Base-by-base conservation (phyloP, 2,888 invertebrate species). In the Chrysolina americana region DNA sequence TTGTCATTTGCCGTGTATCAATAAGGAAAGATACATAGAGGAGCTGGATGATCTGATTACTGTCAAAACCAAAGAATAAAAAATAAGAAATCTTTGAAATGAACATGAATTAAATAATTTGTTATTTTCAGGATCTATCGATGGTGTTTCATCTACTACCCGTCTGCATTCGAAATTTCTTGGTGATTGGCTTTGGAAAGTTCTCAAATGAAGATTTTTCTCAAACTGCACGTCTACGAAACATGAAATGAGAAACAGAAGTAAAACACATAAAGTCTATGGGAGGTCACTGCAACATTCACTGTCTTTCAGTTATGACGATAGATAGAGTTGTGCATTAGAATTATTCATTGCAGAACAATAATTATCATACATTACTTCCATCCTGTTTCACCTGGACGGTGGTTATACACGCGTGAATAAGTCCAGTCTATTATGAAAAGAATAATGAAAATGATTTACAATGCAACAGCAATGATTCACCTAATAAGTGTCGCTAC, bases 371-470 rank as follows among this genome's bases (percentile, higher is more conserved):
- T 41, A 70, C 50, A 76, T 76, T 70, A 64, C 64, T 73, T 65
- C 44, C 76, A 70, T 76, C 76, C 76, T 70, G 73, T 69, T 76
- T 73, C 48, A 66, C 50, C 69, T 73, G 69, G 62, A 21, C 56
- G 28, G 36, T 66, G 70, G 68, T 76, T 76, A 68, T 75, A 62
- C 70, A 76, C 69, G 75, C 75, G 72, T 73, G 70, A 76, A 76
- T 64, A 70, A 73, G 28, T 68, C 56, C 71, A 50, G 48, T 56
- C 64, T 63, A 65, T 68, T 48, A 66, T 66, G 19, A 53, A 53
- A 53, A 53, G 53, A 68, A 68, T 68, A 53, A 53, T 68, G 48
- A 53, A 17, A 36, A 70, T 70, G 50, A 63, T 63, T 62, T 63
- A 71, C 71, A 71, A 71, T 71, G 71, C 66, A 59, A 65, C 28